Base-by-base conservation (phyloP, 1,140 invertebrate species). In the Tetraneura akinire region DNA sequence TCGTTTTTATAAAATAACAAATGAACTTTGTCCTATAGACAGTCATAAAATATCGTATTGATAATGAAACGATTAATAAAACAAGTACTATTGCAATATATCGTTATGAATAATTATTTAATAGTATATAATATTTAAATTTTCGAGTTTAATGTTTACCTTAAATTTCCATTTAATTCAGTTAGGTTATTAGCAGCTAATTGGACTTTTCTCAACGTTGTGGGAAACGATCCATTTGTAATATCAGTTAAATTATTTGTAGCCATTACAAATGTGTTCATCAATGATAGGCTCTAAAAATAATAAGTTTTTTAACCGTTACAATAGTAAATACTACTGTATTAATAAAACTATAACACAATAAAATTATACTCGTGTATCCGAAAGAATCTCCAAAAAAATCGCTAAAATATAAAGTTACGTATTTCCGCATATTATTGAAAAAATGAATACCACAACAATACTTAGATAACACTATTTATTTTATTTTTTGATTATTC, bases 131-230 rank as follows among this genome's bases (percentile, higher is more conserved):
- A 11, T 4, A 16, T 26, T 70, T n/a, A 21, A 21, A 70, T 23
- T 47, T 47, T 13, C 4, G 3, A 37, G 3, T 37, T 37, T 37
- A 23, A 49, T 23, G n/a, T 82, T 83, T 85, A 88, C 88, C 89
- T 88, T 18, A 94, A 84, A 1, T 92, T 91, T 16, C 91, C 90
- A 83, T 94, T 94, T n/a, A 94, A 85, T 81, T 88, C 88, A 60
- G 87, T 88, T 18, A 94, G 85, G 81, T 90, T 88, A 85, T 94
- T 94, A 4, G 90, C 87, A 0, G 91, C 92, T 37, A 94, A 85
- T 83, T 93, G 91, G 5, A 94, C 85, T 66, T 91, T 89, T 32
- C 89, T 87, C 49, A 93, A 83, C 3, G 89, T 88, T 23, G 88
- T 87, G 1, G 91, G 90, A 11, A 93, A 85, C 0, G 91, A 89